These are phyloP conservation scores for Lethenteron reissneri DNA, from an alignment of 2,113 vertebrate genomes.

Conservation along the genomic window DNA sequence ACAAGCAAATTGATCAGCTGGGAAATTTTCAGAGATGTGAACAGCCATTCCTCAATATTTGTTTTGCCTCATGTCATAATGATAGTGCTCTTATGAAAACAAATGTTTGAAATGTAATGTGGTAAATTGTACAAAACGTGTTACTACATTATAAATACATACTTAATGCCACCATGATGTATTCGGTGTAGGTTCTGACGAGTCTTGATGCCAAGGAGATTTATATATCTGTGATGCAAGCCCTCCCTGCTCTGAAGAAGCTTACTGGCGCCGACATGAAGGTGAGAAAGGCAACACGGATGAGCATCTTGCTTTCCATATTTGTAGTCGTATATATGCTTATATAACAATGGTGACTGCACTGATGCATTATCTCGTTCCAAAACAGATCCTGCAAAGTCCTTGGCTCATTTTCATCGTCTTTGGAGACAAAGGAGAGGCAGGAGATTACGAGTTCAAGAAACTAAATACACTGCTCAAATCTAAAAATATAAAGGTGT, in stretches of 20 bases:
- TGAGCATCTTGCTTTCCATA: not conserved
- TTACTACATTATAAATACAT: not conserved
- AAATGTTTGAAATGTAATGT: not conserved
- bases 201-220: slow-evolving; percentile 73
- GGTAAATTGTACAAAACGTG: not conserved
- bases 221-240: slow-evolving; percentile 48
- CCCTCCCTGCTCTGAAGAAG: slow-evolving; percentile 54
- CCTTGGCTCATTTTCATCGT: slow-evolving; percentile 77
- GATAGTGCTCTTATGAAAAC: too few relatives aligned
- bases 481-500: slow-evolving; percentile 68
- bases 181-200: slow-evolving; percentile 36
- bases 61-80: too few relatives aligned
- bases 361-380: not conserved
- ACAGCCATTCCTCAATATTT: too few relatives aligned
- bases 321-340: not conserved
- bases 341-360: not conserved
- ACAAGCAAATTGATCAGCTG: too few relatives aligned
- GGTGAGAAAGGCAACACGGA: slow-evolving; percentile 24
- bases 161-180: too few relatives aligned
- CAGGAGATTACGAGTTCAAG: slow-evolving; percentile 47
- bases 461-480: slow-evolving; percentile 57
- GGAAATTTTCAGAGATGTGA: too few relatives aligned
- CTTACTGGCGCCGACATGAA: slow-evolving; percentile 39
- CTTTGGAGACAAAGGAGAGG: slow-evolving; percentile 33
- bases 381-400: slow-evolving; percentile 34